Conservation (phyloP, 2,888 invertebrate species). For the Stenchaetothrips biformis region DNA sequence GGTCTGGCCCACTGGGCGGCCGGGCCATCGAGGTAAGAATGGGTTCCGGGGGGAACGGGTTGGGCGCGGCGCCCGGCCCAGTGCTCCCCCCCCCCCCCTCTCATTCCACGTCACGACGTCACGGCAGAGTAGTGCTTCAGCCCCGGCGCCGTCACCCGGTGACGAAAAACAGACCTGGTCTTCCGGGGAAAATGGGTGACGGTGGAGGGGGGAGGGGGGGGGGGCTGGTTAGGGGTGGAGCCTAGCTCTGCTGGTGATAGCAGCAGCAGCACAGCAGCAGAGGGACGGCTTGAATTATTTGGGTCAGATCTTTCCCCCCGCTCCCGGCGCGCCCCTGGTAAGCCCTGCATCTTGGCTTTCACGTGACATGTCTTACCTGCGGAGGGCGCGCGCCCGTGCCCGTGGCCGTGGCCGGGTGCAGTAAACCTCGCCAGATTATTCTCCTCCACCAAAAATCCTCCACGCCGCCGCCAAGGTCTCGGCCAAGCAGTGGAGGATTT, state of each 20-base stretch:
- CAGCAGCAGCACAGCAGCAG: not conserved
- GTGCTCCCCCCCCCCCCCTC: not conserved
- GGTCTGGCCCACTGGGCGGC: not conserved
- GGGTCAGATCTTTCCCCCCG: not conserved
- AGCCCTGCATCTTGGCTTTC: too few species aligned
- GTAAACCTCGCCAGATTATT: too few species aligned
- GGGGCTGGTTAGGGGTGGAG: not conserved
- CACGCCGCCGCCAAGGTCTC: too few species aligned
- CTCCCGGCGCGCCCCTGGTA: not conserved
- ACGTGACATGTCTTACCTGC: too few species aligned
- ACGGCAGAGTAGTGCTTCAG: not conserved
- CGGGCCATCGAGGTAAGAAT: not conserved
- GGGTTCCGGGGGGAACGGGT: not conserved
- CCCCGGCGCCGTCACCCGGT: too few species aligned
- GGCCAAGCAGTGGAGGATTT: too few species aligned
- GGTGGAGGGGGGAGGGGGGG: not conserved
- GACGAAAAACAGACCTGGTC: too few species aligned
- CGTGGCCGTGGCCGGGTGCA: too few species aligned
- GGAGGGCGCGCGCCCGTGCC: too few species aligned
- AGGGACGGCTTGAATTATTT: slow-evolving; percentile 10
- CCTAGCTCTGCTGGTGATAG: too few species aligned
- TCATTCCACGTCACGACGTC: not conserved
- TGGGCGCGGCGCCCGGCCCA: not conserved
- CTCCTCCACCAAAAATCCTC: too few species aligned
- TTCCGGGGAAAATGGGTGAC: not conserved